A percentile compares a stretch with the other conserved stretches of the same genome.
These are phyloP conservation scores for Elmis aenea DNA, from an alignment of 2,888 invertebrate species.

Conservation along the genomic window DNA sequence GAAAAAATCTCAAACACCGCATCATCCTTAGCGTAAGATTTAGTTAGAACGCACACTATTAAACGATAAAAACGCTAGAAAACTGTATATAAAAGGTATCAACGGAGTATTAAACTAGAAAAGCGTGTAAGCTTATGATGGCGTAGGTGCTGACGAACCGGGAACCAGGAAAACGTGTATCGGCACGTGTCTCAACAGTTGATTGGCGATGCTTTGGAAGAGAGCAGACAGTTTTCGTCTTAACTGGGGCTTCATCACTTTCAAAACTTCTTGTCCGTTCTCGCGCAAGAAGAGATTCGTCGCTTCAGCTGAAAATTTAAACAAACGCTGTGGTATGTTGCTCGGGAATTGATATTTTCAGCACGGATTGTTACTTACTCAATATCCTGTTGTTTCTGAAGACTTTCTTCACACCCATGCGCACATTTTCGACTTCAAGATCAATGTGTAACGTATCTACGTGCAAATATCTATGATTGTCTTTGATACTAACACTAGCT, in stretches of 20 bases:
- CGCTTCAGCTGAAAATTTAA: slow-evolving; percentile 56
- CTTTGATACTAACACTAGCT: slow-evolving; percentile 47
- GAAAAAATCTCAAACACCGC: too few relatives aligned
- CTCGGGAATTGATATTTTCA: background rate
- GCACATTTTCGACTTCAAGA: slow-evolving; percentile 56
- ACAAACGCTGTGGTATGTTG: background rate
- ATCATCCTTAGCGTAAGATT: too few relatives aligned
- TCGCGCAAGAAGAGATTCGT: slow-evolving; percentile 66
- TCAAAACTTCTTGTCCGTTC: slow-evolving; percentile 63
- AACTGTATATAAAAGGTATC: too few relatives aligned
- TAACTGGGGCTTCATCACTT: slow-evolving; percentile 64
- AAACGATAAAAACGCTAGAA: too few relatives aligned
- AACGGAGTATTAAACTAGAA: too few relatives aligned
- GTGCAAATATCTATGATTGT: slow-evolving; percentile 53
- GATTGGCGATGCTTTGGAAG: slow-evolving; percentile 61
- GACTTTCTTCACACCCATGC: slow-evolving; percentile 61
- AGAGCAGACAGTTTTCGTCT: slow-evolving; percentile 59
- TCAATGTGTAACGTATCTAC: slow-evolving; percentile 59
- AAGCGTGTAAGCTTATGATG: slow-evolving; percentile 2
- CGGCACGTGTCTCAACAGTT: slow-evolving; percentile 60
- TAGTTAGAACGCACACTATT: too few relatives aligned
- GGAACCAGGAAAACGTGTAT: slow-evolving; percentile 55
- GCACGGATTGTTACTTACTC: slow-evolving; percentile 52
- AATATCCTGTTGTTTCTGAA: slow-evolving; percentile 66
- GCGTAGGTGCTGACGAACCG: slow-evolving; percentile 14